Percentiles rank a stretch among this genome's conserved stretches.
These are phyloP conservation scores for Cynocephalus volans DNA, from an alignment of 2,113 vertebrate species.

Conservation along the genomic window DNA sequence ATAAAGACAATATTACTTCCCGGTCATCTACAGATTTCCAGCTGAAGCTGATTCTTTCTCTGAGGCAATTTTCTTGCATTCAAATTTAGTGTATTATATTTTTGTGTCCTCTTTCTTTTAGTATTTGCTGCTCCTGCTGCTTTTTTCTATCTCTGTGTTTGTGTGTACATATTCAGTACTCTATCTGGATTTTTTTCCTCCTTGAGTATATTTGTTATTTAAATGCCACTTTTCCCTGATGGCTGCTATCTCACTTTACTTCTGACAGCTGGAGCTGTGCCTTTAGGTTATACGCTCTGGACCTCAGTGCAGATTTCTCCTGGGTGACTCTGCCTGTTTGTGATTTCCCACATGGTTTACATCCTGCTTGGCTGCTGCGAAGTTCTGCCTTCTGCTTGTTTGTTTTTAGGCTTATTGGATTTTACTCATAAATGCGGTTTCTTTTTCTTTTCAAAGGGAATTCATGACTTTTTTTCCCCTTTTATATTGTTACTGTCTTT, in stretches of 20 bases:
- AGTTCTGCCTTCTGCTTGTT: constrained; percentile 2
- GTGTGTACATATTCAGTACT: neutral
- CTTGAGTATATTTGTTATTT: constrained; percentile 50
- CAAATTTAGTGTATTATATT: constrained; percentile 1
- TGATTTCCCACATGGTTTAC: neutral
- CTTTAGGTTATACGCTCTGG: neutral
- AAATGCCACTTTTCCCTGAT: neutral
- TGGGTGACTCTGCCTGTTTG: neutral
- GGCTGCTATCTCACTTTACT: neutral
- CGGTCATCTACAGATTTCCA: neutral
- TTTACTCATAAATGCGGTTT: constrained; percentile 52
- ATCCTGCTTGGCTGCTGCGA: neutral
- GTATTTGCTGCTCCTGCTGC: neutral
- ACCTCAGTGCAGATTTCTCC: neutral
- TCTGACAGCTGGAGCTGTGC: neutral
- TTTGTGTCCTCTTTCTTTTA: constrained; percentile 53
- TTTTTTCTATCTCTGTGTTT: constrained; percentile 17
- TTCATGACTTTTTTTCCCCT: neutral
- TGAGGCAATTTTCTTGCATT: constrained; percentile 22
- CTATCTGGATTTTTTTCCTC: neutral
- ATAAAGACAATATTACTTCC: neutral
- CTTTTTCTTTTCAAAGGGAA: constrained; percentile 39
- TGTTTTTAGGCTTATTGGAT: constrained; percentile 57
- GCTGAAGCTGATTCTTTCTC: neutral
- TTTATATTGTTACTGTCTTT: neutral